Evolutionary conservation across 2,797 vertebrate species (phyloP), one percentile per base, ranked within the genome.

Genomic region (Periparus ater): DNA sequence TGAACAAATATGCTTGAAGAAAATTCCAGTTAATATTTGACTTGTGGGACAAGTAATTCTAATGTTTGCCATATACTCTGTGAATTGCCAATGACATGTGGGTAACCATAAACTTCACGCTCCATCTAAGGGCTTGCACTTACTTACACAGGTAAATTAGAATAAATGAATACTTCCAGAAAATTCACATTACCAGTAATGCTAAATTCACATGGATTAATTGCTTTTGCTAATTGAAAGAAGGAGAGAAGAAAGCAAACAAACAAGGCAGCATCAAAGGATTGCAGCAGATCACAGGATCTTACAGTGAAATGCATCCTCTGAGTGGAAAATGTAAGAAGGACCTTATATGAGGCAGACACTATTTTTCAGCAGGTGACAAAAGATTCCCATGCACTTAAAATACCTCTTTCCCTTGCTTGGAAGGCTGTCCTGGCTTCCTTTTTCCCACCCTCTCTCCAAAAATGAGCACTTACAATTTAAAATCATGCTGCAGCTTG

Each of bases 1-100:
- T 91, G 74, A 94, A 91, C 81, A 91, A 91, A 70, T 51, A 53
- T 7, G 7, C 77, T 78, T 85, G 34, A 50, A 83, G 72, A 93
- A 82, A 88, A 79, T 83, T 87, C 51, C 57, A 53, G n/a, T 62
- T 90, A 81, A 34, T 76, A 80, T 66, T 62, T 89, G 67, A 74
- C 45, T 88, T 20, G 14, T 44, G 44, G 57, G 19, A 21, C 2
- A 16, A 50, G 10, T 50, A 55, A 42, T 62, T 70, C 29, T 63
- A 63, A 79, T 14, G 16, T 50, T 40, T 81, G 48, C 51, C 15
- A 40, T 42, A 47, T 74, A 83, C 19, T 85, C 36, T 73, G 44
- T 34, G 53, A 88, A 65, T 74, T 83, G 25, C 30, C 45, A 77
- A 0, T 18, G 17, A 54, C 22, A 53, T 3, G 13, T 11, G 4